These are phyloP conservation scores for Gallinago solitaria DNA, from an alignment of 2,797 vertebrate genomes.

Conservation along the genomic window DNA sequence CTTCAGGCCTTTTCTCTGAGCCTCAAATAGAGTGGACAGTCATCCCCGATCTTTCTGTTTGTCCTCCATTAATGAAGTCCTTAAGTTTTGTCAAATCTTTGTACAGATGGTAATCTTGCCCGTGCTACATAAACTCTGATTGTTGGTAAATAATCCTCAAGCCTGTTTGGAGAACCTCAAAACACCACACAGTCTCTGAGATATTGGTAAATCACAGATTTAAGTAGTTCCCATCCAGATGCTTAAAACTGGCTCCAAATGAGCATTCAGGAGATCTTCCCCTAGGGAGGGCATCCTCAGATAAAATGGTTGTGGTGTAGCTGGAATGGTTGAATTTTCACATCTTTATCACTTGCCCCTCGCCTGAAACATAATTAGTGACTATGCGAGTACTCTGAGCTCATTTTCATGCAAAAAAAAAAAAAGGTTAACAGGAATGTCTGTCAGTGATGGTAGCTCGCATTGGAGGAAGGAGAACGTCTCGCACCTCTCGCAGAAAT, in stretches of 20 bases:
- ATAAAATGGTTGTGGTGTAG: neutral
- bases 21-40: neutral
- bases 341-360: neutral
- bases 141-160: neutral
- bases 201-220: neutral
- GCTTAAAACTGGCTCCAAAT: neutral
- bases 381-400: neutral
- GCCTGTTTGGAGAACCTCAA: neutral
- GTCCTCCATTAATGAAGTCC: neutral
- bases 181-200: neutral
- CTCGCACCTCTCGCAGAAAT: neutral
- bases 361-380: neutral
- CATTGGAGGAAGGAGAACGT: neutral
- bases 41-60: neutral
- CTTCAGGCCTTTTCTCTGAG: neutral
- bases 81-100: neutral
- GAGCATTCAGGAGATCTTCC: neutral
- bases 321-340: neutral
- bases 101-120: neutral
- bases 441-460: neutral
- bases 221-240: neutral
- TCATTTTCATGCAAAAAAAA: conserved; percentile 30
- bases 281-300: neutral
- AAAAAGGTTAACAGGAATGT: neutral
- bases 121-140: neutral